A percentile compares a stretch with the other conserved stretches of the same genome.
Conservation (phyloP, 2,113 vertebrate genomes). For the Triplophysa siluroides region DNA sequence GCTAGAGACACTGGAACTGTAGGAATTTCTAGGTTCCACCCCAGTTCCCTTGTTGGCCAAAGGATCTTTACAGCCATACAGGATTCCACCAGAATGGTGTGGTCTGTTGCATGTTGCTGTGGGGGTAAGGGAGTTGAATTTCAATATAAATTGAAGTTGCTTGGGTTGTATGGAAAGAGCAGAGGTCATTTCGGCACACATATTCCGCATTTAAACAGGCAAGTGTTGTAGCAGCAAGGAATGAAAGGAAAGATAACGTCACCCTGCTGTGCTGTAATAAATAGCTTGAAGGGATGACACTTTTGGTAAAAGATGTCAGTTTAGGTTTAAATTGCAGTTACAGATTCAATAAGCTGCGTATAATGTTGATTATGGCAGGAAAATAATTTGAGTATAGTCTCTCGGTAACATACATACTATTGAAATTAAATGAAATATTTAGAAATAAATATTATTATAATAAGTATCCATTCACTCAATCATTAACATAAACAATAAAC, state of each 20-base stretch:
- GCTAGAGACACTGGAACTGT: constrained; percentile 46
- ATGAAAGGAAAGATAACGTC: not conserved
- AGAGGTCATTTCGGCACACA: constrained; percentile 53
- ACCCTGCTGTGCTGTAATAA: not conserved
- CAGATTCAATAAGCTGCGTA: no score
- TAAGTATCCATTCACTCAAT: no score
- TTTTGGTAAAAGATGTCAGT: no score
- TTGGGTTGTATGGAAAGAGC: constrained; percentile 7
- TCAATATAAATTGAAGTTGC: not conserved
- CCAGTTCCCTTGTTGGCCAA: constrained; percentile 65
- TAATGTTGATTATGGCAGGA: no score
- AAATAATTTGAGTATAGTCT: no score
- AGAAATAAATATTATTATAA: no score
- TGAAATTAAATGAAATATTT: no score
- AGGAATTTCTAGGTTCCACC: constrained; percentile 56
- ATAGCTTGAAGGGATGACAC: not conserved
- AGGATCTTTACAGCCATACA: constrained; percentile 34
- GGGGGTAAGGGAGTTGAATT: constrained; percentile 39
- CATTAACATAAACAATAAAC: no score
- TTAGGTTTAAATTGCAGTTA: no score
- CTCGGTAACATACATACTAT: no score
- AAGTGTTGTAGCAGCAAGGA: constrained; percentile 44
- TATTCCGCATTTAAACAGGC: constrained; percentile 59
- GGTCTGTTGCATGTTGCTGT: constrained; percentile 74
- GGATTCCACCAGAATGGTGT: constrained; percentile 69